phyloP scores from a whole-genome alignment of 2,888 invertebrate genomes.

The Lacanobia wlatinum region DNA sequence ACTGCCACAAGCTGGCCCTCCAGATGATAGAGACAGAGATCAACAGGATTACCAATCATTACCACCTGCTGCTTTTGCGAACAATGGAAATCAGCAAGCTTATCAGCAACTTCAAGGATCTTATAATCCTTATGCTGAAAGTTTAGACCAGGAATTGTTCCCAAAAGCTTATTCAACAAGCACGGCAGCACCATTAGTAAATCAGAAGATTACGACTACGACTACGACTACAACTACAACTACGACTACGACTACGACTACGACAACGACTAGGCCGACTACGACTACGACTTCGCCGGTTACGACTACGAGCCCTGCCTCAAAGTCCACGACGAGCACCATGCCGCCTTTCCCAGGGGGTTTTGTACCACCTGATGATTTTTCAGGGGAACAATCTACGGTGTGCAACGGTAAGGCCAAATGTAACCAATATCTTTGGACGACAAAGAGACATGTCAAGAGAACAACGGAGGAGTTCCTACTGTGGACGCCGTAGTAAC shows the following conservation, averaged over 20 bases:
- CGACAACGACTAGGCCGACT: no score
- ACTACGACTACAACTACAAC: no score
- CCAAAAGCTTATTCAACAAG: conserved; percentile 17
- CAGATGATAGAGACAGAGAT: not conserved
- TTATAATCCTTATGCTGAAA: not conserved
- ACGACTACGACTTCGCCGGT: no score
- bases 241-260: no score
- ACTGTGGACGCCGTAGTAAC: conserved; percentile 24
- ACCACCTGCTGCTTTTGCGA: not conserved
- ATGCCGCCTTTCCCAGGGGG: conserved; percentile 48
- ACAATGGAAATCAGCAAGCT: not conserved
- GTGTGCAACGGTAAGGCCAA: conserved; percentile 37
- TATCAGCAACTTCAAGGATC: not conserved
- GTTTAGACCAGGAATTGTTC: not conserved
- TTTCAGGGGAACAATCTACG: not conserved
- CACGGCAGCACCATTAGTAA: conserved; percentile 14
- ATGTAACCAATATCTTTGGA: conserved; percentile 38
- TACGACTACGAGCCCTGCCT: no score
- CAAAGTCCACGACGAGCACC: conserved; percentile 35
- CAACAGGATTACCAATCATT: not conserved
- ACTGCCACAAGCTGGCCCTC: not conserved
- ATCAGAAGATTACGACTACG: no score
- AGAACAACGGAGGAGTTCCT: not conserved
- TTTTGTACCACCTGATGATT: not conserved
- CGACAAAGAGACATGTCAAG: not conserved